Evolutionary conservation across 1,140 invertebrate genomes (phyloP).

Genomic region (Zaprionus taronus): DNA sequence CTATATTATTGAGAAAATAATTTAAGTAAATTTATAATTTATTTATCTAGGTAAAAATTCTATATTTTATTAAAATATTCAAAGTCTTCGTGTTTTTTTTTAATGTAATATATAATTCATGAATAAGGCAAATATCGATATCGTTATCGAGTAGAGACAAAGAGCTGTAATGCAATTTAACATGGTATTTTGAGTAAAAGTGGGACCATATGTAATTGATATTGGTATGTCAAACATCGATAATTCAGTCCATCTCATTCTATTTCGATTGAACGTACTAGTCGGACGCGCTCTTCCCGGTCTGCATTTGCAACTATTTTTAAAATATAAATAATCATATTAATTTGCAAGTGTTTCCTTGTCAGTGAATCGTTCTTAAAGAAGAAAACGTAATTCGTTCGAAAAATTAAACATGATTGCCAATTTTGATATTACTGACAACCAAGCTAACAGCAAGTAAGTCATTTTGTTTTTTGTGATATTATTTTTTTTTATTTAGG

Average conservation of each 20-base stretch:
- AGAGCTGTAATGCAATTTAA: neutral
- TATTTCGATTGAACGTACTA: conserved; percentile 39
- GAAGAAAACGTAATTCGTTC: conserved; percentile 16
- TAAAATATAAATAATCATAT: conserved; percentile 29
- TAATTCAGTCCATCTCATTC: conserved; percentile 31
- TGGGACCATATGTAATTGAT: neutral
- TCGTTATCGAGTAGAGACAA: neutral
- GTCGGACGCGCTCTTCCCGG: conserved; percentile 41
- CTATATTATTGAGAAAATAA: neutral
- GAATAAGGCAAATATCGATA: neutral
- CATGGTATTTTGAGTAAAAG: conserved; percentile 12
- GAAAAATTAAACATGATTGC: conserved; percentile 60
- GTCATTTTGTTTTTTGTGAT: conserved; percentile 34
- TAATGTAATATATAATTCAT: neutral
- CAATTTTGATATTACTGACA: conserved; percentile 73
- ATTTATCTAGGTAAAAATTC: neutral
- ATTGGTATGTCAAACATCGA: conserved; percentile 32
- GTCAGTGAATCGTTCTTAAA: neutral
- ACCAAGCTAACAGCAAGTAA: conserved; percentile 79
- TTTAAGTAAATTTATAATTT: neutral
- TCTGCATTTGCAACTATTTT: conserved; percentile 28
- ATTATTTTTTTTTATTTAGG: neutral
- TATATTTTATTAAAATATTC: neutral
- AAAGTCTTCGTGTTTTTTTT: accelerated
- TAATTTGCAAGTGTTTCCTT: conserved; percentile 9